Base-by-base conservation (phyloP, 2,113 vertebrate species). In the Hippocampus barbouri region DNA sequence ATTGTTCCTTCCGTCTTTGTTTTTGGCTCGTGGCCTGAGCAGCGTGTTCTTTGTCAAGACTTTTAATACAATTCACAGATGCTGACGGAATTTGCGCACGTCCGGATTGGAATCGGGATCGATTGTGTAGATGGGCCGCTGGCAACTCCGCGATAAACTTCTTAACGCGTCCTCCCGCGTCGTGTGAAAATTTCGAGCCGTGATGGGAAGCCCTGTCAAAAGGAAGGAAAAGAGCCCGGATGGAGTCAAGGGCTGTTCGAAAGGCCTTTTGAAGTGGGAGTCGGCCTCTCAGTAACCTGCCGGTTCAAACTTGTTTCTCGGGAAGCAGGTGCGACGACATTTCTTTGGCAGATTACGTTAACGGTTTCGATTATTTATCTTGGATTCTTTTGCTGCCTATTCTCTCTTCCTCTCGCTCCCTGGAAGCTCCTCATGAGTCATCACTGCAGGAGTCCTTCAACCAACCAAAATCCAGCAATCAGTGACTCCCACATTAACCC, bases 341-440 rank as follows among this genome's bases (percentile, higher is more conserved):
- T 66, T 27, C n/a, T 65, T 12, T 12, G 43, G 43, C 40, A 45
- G 21, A 23, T n/a, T 6, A 7, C 12, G 5, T 27, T 6, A 45
- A 15, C 51, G 2, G 34, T 7, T 5, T 23, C 20, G 7, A 67
- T 68, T 1, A 15, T 67, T 30, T 62, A 7, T 69, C 8, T 30
- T 45, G 23, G 40, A 65, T 81, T 25, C 68, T 57, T 10, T 51
- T 63, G n/a, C 30, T 38, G 9, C 51, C 30, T 68, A 5, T 72
- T 73, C 66, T 74, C 47, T 54, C 66, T 71, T 73, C 66, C 72
- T 79, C 20, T 1, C 43, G 77, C 78, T 87, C 79, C 62, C 67
- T 43, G 69, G 73, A 70, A 73, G 67, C 23, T 43, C 67, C 53
- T 80, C 76, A 86, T 92, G 90, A 92, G 84, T 92, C 91, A 92